A percentile compares a stretch with the other conserved stretches of the same genome.
Evolutionary conservation across 2,797 vertebrate species (phyloP).

Genomic region (Gymnodraco acuticeps): DNA sequence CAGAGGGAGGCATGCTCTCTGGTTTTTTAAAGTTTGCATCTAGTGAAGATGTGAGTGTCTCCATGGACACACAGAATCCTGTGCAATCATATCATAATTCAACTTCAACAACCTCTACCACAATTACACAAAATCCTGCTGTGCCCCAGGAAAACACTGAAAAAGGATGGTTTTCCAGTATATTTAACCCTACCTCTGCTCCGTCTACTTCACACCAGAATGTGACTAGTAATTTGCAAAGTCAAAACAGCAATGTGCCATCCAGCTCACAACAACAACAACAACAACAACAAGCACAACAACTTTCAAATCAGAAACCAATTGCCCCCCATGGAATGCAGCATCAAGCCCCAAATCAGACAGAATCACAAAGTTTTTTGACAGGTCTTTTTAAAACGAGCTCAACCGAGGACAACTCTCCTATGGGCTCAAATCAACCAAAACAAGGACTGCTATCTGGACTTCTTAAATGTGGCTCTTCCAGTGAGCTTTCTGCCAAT

Average conservation of each 20-base stretch:
- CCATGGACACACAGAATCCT: conserved; percentile 55
- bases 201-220: conserved; percentile 61
- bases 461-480: conserved; percentile 81
- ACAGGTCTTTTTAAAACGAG: conserved; percentile 79
- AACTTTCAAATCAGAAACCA: conserved; percentile 55
- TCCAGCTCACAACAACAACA: conserved; percentile 36
- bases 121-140: conserved; percentile 24
- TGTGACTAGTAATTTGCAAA: conserved; percentile 44
- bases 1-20: conserved; percentile 78
- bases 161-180: conserved; percentile 82
- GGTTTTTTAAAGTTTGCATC: conserved; percentile 82
- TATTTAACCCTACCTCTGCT: conserved; percentile 70
- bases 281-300: conserved; percentile 44
- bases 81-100: conserved; percentile 42
- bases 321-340: conserved; percentile 38
- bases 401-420: conserved; percentile 61
- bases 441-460: conserved; percentile 85
- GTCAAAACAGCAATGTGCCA: conserved; percentile 50
- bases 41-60: conserved; percentile 71
- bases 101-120: conserved; percentile 29
- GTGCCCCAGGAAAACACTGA: conserved; percentile 67
- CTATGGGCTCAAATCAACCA: conserved; percentile 57
- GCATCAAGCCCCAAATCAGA: conserved; percentile 59
- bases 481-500: conserved; percentile 66
- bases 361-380: conserved; percentile 72